phyloP scores from a whole-genome alignment of 1,140 invertebrate genomes.

The Anoplolepis gracilipes region DNA sequence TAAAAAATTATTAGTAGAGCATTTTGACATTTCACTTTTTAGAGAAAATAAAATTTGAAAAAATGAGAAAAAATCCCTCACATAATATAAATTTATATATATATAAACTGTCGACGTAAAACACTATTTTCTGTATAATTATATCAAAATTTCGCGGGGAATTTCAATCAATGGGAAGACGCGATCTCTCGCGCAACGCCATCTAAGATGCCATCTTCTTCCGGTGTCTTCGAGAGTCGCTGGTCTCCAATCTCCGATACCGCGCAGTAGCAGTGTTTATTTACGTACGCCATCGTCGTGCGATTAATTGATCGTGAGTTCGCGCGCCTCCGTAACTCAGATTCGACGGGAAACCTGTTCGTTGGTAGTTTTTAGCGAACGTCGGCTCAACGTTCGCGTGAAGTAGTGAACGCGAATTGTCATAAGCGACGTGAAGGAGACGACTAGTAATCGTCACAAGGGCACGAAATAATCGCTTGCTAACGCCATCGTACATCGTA shows the following conservation, averaged over 20 bases:
- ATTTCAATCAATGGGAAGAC: too few relatives aligned
- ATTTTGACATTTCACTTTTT: too few relatives aligned
- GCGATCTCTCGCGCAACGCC: conserved; percentile 4
- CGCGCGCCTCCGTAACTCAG: background rate
- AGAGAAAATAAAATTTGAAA: too few relatives aligned
- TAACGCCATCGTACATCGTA: background rate
- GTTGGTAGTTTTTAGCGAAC: background rate
- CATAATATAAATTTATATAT: too few relatives aligned
- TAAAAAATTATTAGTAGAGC: too few relatives aligned
- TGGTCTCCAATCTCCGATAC: conserved; percentile 5
- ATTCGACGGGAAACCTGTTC: background rate
- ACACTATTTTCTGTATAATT: too few relatives aligned
- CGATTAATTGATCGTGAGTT: conserved; percentile 60
- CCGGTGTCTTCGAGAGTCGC: conserved; percentile 15
- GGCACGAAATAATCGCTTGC: background rate
- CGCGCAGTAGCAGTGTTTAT: conserved; percentile 80
- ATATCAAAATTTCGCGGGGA: background rate
- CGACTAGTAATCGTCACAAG: background rate
- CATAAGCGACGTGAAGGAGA: background rate
- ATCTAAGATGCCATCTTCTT: conserved; percentile 38
- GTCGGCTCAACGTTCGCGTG: background rate
- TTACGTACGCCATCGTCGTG: conserved; percentile 72
- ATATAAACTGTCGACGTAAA: too few relatives aligned
- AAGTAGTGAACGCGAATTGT: background rate
- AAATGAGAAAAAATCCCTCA: too few relatives aligned